phyloP scores from a whole-genome alignment of 2,113 vertebrate species.

The Mormoops blainvillei region DNA sequence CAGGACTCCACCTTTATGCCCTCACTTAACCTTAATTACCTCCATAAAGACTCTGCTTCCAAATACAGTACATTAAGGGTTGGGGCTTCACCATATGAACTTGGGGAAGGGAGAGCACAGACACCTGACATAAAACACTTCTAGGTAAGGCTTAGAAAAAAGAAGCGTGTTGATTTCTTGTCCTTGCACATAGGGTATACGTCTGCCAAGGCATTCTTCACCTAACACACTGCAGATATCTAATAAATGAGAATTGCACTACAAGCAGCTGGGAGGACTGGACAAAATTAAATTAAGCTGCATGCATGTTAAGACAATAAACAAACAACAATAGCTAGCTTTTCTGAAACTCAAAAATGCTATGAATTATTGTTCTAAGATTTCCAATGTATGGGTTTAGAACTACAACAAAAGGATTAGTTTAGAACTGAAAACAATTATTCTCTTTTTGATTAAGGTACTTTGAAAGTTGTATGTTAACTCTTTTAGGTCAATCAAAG shows the following conservation, averaged over 20 bases:
- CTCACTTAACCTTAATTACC: background rate
- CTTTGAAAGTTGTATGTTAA: background rate
- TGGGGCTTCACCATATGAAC: background rate
- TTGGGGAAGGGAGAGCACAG: background rate
- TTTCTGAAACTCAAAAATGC: background rate
- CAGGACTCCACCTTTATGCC: background rate
- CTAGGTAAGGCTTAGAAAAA: background rate
- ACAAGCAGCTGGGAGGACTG: fast-evolving
- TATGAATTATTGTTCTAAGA: background rate
- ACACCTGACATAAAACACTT: background rate
- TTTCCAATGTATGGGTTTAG: background rate
- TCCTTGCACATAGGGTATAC: fast-evolving
- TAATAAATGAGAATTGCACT: background rate
- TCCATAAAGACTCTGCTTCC: background rate
- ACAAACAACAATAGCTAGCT: background rate
- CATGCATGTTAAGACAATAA: background rate
- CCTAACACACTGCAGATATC: fast-evolving
- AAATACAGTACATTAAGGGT: background rate
- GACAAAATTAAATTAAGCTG: background rate
- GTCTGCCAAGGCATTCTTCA: background rate
- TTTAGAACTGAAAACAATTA: background rate
- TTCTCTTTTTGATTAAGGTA: background rate
- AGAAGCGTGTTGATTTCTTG: background rate
- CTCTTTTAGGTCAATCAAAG: background rate
- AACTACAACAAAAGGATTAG: background rate